phyloP scores from a whole-genome alignment of 1,140 invertebrate genomes.

The Charaxes varanes region DNA sequence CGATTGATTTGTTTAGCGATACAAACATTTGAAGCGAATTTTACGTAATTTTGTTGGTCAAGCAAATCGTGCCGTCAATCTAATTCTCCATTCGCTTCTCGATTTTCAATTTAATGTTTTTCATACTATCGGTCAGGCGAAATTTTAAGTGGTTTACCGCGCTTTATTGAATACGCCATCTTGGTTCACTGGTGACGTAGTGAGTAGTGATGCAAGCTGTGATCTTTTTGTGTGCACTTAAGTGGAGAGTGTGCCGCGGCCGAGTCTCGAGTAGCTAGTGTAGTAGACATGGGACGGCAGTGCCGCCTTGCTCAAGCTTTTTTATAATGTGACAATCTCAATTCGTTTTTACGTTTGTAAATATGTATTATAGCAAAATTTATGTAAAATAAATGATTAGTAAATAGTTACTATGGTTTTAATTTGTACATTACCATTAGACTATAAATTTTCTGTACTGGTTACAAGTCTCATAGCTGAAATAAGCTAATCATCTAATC shows the following conservation, averaged over 20 bases:
- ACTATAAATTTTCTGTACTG: no score
- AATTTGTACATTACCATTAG: conserved; percentile 18
- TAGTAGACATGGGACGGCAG: conserved; percentile 36
- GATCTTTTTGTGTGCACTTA: conserved; percentile 29
- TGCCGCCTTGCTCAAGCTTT: conserved; percentile 63
- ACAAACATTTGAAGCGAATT: no score
- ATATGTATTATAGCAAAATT: conserved; percentile 74
- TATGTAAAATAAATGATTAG: conserved; percentile 69
- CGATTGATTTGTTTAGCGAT: no score
- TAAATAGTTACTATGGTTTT: conserved; percentile 29
- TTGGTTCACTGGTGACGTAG: neutral
- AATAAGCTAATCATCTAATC: no score
- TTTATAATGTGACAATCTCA: conserved; percentile 62
- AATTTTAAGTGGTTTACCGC: no score
- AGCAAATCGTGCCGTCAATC: no score
- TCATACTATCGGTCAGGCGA: no score
- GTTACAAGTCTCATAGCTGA: no score
- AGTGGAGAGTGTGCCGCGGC: conserved; percentile 25
- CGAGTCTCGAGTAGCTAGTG: conserved; percentile 31
- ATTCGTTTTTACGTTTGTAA: conserved; percentile 73
- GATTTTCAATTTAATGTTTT: no score
- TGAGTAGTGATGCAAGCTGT: conserved; percentile 6
- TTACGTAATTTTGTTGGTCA: neutral
- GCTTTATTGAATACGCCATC: neutral
- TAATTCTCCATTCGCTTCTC: no score